Base-by-base conservation (phyloP, 2,113 vertebrate genomes). In the Notechis scutatus region DNA sequence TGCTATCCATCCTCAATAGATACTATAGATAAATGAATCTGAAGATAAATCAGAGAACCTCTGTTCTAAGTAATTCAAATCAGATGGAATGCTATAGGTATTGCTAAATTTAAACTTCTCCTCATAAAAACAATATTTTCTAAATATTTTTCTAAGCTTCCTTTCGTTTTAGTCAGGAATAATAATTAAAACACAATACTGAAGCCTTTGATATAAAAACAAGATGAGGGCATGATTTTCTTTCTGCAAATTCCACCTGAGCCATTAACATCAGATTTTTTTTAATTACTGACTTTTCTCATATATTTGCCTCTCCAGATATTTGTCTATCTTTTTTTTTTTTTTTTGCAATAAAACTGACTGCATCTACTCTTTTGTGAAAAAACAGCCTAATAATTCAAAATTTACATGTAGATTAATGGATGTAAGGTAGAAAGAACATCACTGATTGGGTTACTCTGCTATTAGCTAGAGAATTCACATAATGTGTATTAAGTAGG, bases 401-500 rank as follows among this genome's bases (percentile, higher is more conserved):
- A 96, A 94, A 94, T 92, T 94, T 96, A 89, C 93, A 95, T 85
- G 93, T 92, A 93, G 94, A 94, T 97, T 96, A 96, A 91, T 94
- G 85, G 89, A 94, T 93, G 6, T 94, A 96, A 97, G 54, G 92
- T 39, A n/a, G 56, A 57, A 57, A 23, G 21, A 94, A 95, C 94
- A 96, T 89, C 94, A 96, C 96, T 97, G 94, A 94, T 95, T 97
- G 97, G 96, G 95, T 96, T 97, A 95, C 94, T 91, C 54, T 95
- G 95, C 94, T 96, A 97, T 97, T 97, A 97, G 93, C 94, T 95
- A 94, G 96, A 92, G 92, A 96, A 97, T 96, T 96, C 97, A 96
- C 74, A 96, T 95, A 93, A 95, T 97, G 96, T 95, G 95, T 96
- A 95, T 93, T 97, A 97, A 98, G 96, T 97, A 97, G 97, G 97